A percentile compares a stretch with the other conserved stretches of the same genome.
These are phyloP conservation scores for Cardiocondyla obscurior DNA, from an alignment of 1,140 invertebrate species.

Conservation along the genomic window DNA sequence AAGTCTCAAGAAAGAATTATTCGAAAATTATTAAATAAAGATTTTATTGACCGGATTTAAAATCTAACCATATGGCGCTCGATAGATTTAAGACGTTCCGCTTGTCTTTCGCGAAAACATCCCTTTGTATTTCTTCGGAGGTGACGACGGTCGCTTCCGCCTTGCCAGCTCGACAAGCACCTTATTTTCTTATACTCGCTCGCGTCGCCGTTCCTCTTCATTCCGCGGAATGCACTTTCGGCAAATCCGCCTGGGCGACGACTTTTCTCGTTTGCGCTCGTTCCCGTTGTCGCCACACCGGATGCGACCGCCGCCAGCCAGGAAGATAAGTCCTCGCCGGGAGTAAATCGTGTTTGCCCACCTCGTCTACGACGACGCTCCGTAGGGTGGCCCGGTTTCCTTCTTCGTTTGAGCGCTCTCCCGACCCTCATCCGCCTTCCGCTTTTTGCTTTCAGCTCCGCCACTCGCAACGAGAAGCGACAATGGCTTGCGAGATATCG, in stretches of 20 bases:
- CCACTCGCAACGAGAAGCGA: background rate
- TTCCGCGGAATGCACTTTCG: conserved; percentile 45
- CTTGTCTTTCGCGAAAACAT: background rate
- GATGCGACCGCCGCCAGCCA: conserved; percentile 43
- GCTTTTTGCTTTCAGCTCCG: conserved; percentile 3
- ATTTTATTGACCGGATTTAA: background rate
- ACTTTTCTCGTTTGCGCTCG: conserved; percentile 62
- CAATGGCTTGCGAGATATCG: conserved; percentile 9
- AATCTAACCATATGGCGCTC: background rate
- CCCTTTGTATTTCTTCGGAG: conserved; percentile 11
- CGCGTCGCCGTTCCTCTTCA: conserved; percentile 38
- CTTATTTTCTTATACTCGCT: conserved; percentile 61
- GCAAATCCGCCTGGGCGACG: conserved; percentile 58
- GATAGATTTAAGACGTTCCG: background rate
- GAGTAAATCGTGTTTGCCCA: conserved; percentile 68
- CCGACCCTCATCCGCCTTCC: background rate
- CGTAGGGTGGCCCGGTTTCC: conserved; percentile 9
- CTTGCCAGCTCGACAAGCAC: conserved; percentile 27
- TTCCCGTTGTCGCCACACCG: conserved; percentile 6
- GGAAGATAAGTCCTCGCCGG: conserved; percentile 61
- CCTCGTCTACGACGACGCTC: conserved; percentile 35
- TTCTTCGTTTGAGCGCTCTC: conserved; percentile 33
- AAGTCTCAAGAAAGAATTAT: background rate
- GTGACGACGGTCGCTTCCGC: conserved; percentile 18
- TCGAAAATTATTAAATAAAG: background rate